Conservation (phyloP, 1,140 invertebrate species). For the Pseudomyrmex concolor region DNA sequence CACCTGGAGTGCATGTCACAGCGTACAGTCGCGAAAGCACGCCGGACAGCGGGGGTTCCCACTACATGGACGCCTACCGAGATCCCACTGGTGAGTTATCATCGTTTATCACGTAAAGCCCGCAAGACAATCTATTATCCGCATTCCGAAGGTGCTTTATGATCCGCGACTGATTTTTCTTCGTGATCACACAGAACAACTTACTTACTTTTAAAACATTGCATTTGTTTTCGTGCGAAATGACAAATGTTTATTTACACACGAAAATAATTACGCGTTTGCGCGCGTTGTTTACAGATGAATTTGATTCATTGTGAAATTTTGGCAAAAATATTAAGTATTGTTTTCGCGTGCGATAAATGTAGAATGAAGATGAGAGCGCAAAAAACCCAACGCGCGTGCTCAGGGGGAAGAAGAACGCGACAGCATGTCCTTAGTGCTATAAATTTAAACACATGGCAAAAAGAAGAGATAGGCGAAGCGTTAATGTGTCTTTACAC, state of each 20-base stretch:
- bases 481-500: constrained; percentile 61
- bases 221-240: too few relatives aligned
- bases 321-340: neutral
- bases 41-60: constrained; percentile 92
- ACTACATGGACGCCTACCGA: constrained; percentile 93
- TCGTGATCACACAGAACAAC: neutral
- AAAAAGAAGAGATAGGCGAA: constrained; percentile 38
- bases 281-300: too few relatives aligned
- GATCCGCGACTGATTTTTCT: constrained; percentile 15
- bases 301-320: neutral
- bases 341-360: neutral
- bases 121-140: constrained; percentile 30
- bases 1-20: constrained; percentile 85
- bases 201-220: too few relatives aligned
- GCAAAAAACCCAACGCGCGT: constrained; percentile 27
- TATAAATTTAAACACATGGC: constrained; percentile 53
- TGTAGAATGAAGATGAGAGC: constrained; percentile 28
- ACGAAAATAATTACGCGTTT: neutral
- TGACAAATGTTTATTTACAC: too few relatives aligned
- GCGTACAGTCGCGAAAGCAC: constrained; percentile 93
- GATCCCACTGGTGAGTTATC: constrained; percentile 90
- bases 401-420: neutral
- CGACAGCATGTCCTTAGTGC: constrained; percentile 3
- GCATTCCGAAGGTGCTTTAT: constrained; percentile 42
- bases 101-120: constrained; percentile 64